These are phyloP conservation scores for Sinotaia quadrata DNA, from an alignment of 2,888 invertebrate species.

Conservation along the genomic window DNA sequence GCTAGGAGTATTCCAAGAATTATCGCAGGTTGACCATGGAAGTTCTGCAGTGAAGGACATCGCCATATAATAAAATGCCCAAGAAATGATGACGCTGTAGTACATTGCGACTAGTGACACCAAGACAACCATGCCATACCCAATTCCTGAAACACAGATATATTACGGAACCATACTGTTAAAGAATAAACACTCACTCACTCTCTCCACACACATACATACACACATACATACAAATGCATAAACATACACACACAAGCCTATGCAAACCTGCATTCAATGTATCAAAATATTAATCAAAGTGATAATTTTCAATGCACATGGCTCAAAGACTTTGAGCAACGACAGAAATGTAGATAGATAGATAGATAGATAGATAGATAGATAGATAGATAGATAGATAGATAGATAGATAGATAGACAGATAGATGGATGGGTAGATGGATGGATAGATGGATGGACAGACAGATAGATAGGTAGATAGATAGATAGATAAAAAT, in stretches of 20 bases:
- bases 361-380: no score
- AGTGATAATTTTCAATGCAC: background rate
- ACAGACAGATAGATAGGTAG: no score
- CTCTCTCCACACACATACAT: constrained; percentile 10
- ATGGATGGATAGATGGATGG: no score
- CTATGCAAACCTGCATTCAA: background rate
- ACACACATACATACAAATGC: constrained; percentile 6
- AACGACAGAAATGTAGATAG: no score
- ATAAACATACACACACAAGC: background rate
- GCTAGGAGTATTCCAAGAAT: constrained; percentile 65
- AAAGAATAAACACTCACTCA: background rate
- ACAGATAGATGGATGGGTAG: no score
- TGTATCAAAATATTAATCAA: background rate
- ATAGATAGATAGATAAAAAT: no score
- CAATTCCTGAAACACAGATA: constrained; percentile 63
- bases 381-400: no score
- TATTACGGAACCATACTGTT: background rate
- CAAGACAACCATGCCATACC: constrained; percentile 68
- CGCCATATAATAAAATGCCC: constrained; percentile 68
- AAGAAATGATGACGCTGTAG: constrained; percentile 71
- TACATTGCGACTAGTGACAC: constrained; percentile 68
- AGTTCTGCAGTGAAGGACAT: constrained; percentile 65
- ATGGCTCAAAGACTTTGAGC: background rate
- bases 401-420: no score
- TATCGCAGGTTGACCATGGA: constrained; percentile 70